A percentile compares a stretch with the other conserved stretches of the same genome.
phyloP scores from a whole-genome alignment of 2,888 invertebrate genomes.

The Watsonalla binaria region DNA sequence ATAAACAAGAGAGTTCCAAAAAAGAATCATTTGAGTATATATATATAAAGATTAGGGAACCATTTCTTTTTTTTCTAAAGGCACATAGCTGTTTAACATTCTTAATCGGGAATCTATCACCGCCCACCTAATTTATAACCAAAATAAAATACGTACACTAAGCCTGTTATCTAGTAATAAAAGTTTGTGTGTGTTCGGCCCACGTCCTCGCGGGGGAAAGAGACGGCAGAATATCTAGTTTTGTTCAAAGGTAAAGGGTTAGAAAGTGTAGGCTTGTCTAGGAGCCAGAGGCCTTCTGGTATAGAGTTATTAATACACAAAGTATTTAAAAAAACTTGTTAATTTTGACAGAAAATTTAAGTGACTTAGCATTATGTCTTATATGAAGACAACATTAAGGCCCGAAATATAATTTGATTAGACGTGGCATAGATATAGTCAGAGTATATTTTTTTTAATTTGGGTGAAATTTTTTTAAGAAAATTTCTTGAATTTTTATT shows the following conservation, averaged over 20 bases:
- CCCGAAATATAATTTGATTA: too few species aligned
- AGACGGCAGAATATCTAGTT: slow-evolving; percentile 38
- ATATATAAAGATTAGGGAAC: too few species aligned
- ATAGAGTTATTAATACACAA: background rate
- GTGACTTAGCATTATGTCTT: too few species aligned
- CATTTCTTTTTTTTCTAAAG: background rate
- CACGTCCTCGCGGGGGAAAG: slow-evolving; percentile 28
- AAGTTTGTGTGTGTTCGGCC: slow-evolving; percentile 51
- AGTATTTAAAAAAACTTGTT: too few species aligned
- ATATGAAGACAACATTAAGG: too few species aligned
- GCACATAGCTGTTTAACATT: background rate
- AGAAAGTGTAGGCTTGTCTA: slow-evolving; percentile 14
- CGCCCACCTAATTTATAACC: background rate
- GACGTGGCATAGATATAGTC: too few species aligned
- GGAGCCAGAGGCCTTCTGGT: background rate
- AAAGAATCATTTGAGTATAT: too few species aligned
- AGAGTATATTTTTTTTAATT: too few species aligned
- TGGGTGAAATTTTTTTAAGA: too few species aligned
- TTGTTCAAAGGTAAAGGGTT: slow-evolving; percentile 42
- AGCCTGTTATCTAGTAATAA: slow-evolving; percentile 48
- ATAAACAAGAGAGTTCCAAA: too few species aligned
- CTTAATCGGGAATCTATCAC: background rate
- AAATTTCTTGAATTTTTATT: too few species aligned
- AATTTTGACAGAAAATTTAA: too few species aligned
- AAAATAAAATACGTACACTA: slow-evolving; percentile 30